These are phyloP conservation scores for Nemotelus pantherinus DNA, from an alignment of 2,888 invertebrate species.

Conservation along the genomic window DNA sequence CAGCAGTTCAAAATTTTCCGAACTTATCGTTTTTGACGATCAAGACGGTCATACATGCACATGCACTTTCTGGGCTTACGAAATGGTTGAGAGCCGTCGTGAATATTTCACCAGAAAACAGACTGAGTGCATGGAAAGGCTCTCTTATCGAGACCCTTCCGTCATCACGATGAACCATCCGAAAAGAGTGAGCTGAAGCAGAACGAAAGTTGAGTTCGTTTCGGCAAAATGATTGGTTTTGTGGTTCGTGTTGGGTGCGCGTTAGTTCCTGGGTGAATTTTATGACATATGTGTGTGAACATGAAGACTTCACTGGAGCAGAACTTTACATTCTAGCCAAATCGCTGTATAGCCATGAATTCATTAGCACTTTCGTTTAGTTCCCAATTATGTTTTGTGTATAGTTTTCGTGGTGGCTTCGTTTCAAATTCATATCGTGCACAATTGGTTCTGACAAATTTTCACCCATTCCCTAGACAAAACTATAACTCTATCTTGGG, in stretches of 20 bases:
- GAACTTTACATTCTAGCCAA: slow-evolving; percentile 6
- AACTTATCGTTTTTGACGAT: slow-evolving; percentile 9
- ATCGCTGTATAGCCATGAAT: not conserved
- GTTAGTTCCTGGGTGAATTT: slow-evolving; percentile 29
- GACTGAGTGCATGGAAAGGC: too few relatives aligned
- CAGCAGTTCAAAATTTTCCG: not conserved
- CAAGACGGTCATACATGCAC: slow-evolving; percentile 6
- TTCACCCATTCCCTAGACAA: too few relatives aligned
- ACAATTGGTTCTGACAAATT: too few relatives aligned
- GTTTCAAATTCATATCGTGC: slow-evolving; percentile 3
- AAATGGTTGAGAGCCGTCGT: not conserved
- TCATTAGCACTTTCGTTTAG: not conserved
- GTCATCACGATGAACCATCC: too few relatives aligned
- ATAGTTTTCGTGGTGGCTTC: too few relatives aligned
- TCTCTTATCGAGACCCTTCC: too few relatives aligned
- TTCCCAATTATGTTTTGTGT: too few relatives aligned
- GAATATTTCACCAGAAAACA: not conserved
- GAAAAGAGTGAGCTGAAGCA: too few relatives aligned
- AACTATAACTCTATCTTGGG: too few relatives aligned
- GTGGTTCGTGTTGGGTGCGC: not conserved
- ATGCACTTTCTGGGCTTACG: slow-evolving; percentile 19
- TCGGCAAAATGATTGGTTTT: not conserved
- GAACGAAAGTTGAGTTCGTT: too few relatives aligned
- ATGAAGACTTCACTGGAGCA: not conserved
- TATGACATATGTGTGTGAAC: slow-evolving; percentile 26